Evolutionary conservation across 2,797 vertebrate genomes (phyloP).

Genomic region (Poeciliopsis presidionis): DNA sequence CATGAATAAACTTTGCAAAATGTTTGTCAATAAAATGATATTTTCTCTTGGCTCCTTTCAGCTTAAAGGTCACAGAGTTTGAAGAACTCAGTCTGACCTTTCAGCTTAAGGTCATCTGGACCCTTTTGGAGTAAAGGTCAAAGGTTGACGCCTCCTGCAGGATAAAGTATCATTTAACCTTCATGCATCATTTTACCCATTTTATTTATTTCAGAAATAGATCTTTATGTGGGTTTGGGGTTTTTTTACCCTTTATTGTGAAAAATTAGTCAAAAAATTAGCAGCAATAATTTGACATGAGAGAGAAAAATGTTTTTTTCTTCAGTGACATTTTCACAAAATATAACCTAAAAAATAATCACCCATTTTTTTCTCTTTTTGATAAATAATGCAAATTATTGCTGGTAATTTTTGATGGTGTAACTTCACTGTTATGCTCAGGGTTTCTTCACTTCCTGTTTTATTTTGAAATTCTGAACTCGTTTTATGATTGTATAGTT

Average conservation of each 20-base stretch:
- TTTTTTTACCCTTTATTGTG: background rate
- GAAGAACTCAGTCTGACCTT: constrained; percentile 58
- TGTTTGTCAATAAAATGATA: background rate
- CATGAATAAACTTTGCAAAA: background rate
- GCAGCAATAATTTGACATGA: background rate
- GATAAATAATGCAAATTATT: background rate
- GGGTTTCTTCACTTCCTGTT: background rate
- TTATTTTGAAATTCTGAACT: constrained; percentile 1
- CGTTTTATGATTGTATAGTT: background rate
- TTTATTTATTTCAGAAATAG: background rate
- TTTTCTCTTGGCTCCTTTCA: constrained; percentile 10
- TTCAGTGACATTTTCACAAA: background rate
- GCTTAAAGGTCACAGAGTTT: constrained; percentile 68
- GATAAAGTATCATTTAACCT: constrained; percentile 44
- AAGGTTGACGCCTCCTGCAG: constrained; percentile 59
- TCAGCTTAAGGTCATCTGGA: background rate
- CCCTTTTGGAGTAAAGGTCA: constrained; percentile 69
- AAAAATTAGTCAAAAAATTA: background rate
- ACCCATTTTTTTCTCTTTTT: background rate
- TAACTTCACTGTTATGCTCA: no score
- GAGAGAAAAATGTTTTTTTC: background rate
- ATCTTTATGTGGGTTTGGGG: background rate
- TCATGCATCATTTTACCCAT: background rate
- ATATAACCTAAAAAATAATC: background rate
- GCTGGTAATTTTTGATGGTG: no score